Conservation (phyloP, 2,888 invertebrate species). For the Mimumesa dahlbomi region DNA sequence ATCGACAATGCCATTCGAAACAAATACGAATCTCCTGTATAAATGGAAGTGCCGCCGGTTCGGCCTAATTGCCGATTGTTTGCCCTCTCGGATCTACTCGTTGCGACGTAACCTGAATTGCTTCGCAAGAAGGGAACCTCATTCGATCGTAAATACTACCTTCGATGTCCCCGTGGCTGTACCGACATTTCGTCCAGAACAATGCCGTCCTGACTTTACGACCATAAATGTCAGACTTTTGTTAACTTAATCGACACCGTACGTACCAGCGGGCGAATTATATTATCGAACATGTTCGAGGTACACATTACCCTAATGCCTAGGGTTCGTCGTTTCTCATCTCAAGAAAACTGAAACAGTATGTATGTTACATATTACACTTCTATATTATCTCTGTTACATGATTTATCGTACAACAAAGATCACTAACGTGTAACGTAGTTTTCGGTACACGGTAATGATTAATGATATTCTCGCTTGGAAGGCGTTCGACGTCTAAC, state of each 20-base stretch:
- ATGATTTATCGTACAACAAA: no score
- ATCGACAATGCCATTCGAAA: constrained; percentile 5
- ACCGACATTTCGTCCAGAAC: neutral
- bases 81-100: neutral
- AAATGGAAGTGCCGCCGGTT: neutral
- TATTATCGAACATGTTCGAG: no score
- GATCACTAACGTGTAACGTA: no score
- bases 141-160: constrained; percentile 19
- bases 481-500: no score
- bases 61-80: constrained; percentile 12
- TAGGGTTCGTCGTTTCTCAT: no score
- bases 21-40: constrained; percentile 1
- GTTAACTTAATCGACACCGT: constrained; percentile 1
- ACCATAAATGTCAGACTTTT: constrained; percentile 14
- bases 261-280: no score
- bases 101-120: neutral
- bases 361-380: no score
- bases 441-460: no score
- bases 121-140: neutral
- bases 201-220: constrained; percentile 1
- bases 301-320: no score
- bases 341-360: no score
- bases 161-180: constrained; percentile 6
- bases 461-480: no score
- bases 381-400: no score